Conservation (phyloP, 2,113 vertebrate species). For the Sphaerodactylus townsendi region DNA sequence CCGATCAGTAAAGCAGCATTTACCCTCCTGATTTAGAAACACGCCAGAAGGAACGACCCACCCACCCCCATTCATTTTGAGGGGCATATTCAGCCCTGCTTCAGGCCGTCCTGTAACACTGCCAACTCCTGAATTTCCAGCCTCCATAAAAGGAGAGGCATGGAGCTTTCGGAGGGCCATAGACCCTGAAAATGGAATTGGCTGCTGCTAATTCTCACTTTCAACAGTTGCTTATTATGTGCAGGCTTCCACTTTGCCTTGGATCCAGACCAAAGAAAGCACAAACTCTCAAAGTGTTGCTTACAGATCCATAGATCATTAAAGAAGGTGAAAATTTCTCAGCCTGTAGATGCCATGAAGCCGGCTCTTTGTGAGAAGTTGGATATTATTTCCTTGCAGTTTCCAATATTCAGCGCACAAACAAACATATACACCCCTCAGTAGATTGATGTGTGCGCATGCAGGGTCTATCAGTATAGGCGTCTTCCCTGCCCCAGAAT, state of each 20-base stretch:
- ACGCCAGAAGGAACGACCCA: neutral
- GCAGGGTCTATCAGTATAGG: no score
- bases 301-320: slow-evolving; percentile 28
- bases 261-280: slow-evolving; percentile 35
- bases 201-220: slow-evolving; percentile 36
- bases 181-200: slow-evolving; percentile 23
- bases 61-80: neutral
- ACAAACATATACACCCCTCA: neutral
- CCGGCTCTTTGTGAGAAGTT: neutral
- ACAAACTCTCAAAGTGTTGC: slow-evolving; percentile 33
- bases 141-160: slow-evolving; percentile 25
- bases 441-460: neutral
- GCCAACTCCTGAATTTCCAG: neutral
- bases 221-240: slow-evolving; percentile 36
- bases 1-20: neutral
- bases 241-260: slow-evolving; percentile 30
- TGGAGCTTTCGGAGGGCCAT: neutral
- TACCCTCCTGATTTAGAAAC: neutral
- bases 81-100: neutral
- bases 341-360: neutral
- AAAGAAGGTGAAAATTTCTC: slow-evolving; percentile 16
- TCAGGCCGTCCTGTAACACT: neutral
- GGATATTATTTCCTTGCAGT: neutral
- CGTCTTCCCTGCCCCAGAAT: neutral
- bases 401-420: neutral